Evolutionary conservation across 2,113 vertebrate genomes (phyloP).

Genomic region (Nothoprocta pentlandii): DNA sequence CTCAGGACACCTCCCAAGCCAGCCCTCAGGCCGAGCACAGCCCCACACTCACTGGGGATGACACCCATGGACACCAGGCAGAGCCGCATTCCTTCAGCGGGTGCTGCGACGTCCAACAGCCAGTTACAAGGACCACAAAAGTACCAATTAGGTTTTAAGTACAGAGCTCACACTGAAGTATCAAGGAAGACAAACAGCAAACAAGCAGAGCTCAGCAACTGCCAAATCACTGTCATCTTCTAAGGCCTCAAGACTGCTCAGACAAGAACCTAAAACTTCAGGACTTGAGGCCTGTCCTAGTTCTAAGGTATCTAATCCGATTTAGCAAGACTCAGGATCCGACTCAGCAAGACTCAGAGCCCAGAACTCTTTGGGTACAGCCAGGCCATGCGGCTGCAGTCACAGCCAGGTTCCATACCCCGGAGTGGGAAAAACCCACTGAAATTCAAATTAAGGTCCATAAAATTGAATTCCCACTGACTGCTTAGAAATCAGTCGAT

Average conservation of each 20-base stretch:
- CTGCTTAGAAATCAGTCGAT: not conserved
- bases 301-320: not conserved
- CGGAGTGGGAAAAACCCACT: not conserved
- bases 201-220: not conserved
- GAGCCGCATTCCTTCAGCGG: accelerated
- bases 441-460: not conserved
- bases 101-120: accelerated
- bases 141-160: not conserved
- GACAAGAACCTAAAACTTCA: not conserved
- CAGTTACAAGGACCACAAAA: not conserved
- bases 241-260: not conserved
- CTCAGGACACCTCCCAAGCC: not conserved
- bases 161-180: not conserved
- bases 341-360: no score
- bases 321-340: not conserved
- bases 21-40: accelerated
- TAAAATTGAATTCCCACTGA: not conserved
- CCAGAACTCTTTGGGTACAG: not conserved
- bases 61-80: accelerated
- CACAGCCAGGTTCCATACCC: accelerated
- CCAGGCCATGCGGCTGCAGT: no score
- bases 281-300: not conserved
- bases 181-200: not conserved
- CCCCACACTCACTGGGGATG: accelerated
- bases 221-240: accelerated